Evolutionary conservation across 2,113 vertebrate species (phyloP).

Genomic region (Ictidomys tridecemlineatus): DNA sequence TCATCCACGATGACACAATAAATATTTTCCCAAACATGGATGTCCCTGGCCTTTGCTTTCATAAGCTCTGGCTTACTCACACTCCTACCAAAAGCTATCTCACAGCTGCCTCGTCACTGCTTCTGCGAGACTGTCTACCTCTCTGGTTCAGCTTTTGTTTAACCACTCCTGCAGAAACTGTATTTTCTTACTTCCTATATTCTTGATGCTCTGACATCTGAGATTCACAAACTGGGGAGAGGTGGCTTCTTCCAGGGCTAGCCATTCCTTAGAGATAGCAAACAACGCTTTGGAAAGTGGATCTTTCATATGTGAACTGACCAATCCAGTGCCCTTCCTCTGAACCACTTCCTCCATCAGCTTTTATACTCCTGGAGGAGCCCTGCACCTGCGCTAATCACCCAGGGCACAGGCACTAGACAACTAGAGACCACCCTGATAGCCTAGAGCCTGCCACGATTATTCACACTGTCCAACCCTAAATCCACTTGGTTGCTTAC

Average conservation of each 20-base stretch:
- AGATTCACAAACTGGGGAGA: background rate
- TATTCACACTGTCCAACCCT: background rate
- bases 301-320: background rate
- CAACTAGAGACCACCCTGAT: background rate
- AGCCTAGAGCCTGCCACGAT: background rate
- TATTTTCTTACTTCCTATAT: background rate
- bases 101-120: background rate
- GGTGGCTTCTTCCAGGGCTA: background rate
- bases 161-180: background rate
- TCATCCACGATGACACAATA: background rate
- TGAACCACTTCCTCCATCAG: background rate
- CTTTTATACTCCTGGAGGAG: background rate
- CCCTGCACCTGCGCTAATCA: background rate
- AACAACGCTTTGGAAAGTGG: background rate
- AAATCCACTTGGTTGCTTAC: background rate
- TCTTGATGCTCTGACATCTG: background rate
- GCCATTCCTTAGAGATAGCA: background rate
- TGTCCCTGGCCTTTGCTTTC: background rate
- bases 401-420: background rate
- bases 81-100: background rate
- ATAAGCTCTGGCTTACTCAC: background rate
- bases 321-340: background rate
- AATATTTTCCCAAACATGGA: background rate
- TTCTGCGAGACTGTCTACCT: background rate
- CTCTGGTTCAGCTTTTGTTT: background rate